Evolutionary conservation across 2,888 invertebrate genomes (phyloP).

Genomic region (Melinaea marsaeus): DNA sequence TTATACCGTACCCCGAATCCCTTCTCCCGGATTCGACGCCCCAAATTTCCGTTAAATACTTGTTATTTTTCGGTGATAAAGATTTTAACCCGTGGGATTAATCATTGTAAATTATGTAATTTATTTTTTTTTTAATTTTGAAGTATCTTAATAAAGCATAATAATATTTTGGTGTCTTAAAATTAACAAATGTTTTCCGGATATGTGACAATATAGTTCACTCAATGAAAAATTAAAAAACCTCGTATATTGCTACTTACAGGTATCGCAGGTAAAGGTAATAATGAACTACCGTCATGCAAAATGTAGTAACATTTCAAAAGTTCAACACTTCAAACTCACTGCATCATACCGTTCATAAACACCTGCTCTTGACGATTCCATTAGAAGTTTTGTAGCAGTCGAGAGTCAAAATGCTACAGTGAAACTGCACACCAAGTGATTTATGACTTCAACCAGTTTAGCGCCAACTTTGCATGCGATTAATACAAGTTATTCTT

Average conservation of each 20-base stretch:
- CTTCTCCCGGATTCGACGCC: background rate
- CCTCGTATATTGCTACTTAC: too few species aligned
- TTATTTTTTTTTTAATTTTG: too few species aligned
- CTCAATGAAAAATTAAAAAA: too few species aligned
- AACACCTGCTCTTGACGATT: slow-evolving; percentile 31
- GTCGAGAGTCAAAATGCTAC: slow-evolving; percentile 23
- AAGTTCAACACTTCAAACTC: slow-evolving; percentile 27
- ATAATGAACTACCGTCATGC: slow-evolving; percentile 4
- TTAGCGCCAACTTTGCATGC: background rate
- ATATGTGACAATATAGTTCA: too few species aligned
- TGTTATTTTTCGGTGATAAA: too few species aligned
- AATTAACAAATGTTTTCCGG: too few species aligned
- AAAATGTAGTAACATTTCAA: slow-evolving; percentile 16
- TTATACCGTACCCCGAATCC: background rate
- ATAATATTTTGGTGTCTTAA: too few species aligned
- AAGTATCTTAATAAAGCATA: too few species aligned
- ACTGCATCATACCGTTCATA: slow-evolving; percentile 12
- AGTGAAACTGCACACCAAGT: slow-evolving; percentile 21
- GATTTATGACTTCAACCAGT: slow-evolving; percentile 3
- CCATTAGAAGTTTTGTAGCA: slow-evolving; percentile 29
- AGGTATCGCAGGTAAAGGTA: too few species aligned
- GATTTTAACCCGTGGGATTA: too few species aligned
- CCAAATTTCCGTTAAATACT: background rate
- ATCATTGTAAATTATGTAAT: too few species aligned
- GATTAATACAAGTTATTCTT: background rate